These are phyloP conservation scores for Zygothrica quintamaculata DNA, from an alignment of 2,888 invertebrate genomes.

Conservation along the genomic window DNA sequence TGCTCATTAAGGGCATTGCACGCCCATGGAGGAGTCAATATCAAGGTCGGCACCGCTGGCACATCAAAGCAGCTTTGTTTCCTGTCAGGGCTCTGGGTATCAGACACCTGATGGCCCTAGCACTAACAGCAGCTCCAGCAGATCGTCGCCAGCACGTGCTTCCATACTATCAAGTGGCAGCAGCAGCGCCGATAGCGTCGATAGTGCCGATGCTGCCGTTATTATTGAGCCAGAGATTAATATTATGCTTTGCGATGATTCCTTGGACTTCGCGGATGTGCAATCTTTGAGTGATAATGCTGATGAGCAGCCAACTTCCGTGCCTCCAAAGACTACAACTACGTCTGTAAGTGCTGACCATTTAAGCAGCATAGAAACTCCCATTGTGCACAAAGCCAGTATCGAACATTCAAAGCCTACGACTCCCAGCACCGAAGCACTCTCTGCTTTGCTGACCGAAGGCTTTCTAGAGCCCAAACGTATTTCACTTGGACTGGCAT, in stretches of 20 bases:
- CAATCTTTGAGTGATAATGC: conserved; percentile 69
- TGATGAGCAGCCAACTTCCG: conserved; percentile 14
- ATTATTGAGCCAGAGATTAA: conserved; percentile 69
- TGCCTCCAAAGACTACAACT: neutral
- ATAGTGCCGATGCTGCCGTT: conserved; percentile 69
- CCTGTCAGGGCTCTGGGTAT: conserved; percentile 89
- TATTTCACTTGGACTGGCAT: conserved; percentile 89
- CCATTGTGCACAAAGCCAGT: conserved; percentile 2
- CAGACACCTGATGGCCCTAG: conserved; percentile 89
- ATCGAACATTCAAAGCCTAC: conserved; percentile 86
- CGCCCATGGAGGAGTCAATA: conserved; percentile 56
- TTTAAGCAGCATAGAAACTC: neutral
- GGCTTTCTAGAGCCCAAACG: conserved; percentile 93
- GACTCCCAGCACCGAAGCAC: conserved; percentile 92
- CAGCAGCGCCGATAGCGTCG: conserved; percentile 48
- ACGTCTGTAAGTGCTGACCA: conserved; percentile 45
- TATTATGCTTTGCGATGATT: conserved; percentile 61
- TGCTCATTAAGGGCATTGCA: conserved; percentile 55
- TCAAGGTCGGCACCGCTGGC: conserved; percentile 85
- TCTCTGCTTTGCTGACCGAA: conserved; percentile 92
- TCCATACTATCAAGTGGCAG: conserved; percentile 56
- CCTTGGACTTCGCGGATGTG: conserved; percentile 66
- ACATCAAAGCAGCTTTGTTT: conserved; percentile 86
- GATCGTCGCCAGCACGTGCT: conserved; percentile 64
- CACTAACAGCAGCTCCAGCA: conserved; percentile 37